A percentile compares a stretch with the other conserved stretches of the same genome.
phyloP scores from a whole-genome alignment of 1,140 invertebrate species.

The Drosophila jambulina region DNA sequence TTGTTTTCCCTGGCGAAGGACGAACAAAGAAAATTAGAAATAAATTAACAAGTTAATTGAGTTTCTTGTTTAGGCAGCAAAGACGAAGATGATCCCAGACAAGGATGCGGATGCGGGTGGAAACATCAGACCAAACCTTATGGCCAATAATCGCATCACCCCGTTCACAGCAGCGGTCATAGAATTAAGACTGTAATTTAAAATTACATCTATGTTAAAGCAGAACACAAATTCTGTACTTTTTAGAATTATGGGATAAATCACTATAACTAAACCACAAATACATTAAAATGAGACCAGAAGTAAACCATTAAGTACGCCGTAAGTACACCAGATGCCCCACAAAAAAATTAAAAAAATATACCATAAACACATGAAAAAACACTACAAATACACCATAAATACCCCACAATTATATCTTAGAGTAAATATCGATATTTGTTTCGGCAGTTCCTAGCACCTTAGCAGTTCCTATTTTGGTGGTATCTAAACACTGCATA shows the following conservation, averaged over 20 bases:
- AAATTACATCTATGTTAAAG: neutral
- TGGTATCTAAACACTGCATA: neutral
- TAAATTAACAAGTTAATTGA: slow-evolving; percentile 83
- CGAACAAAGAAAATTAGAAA: slow-evolving; percentile 78
- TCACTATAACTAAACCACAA: too few relatives aligned
- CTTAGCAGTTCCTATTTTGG: neutral
- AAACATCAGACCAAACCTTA: slow-evolving; percentile 9
- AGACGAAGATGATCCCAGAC: slow-evolving; percentile 11
- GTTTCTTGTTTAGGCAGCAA: slow-evolving; percentile 65
- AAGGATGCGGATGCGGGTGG: neutral
- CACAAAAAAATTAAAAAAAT: too few relatives aligned
- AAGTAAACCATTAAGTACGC: too few relatives aligned
- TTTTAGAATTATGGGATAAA: too few relatives aligned
- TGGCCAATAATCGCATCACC: slow-evolving; percentile 26
- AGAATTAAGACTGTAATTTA: neutral
- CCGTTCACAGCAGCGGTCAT: slow-evolving; percentile 9
- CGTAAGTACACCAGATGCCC: too few relatives aligned
- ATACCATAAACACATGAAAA: neutral
- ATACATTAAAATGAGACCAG: too few relatives aligned
- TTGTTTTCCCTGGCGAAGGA: slow-evolving; percentile 48
- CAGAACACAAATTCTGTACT: neutral
- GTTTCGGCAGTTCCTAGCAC: neutral
- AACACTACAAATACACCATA: neutral
- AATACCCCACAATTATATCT: neutral
- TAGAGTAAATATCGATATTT: neutral